Evolutionary conservation across 1,140 invertebrate species (phyloP).

Genomic region (Hypothenemus hampei): DNA sequence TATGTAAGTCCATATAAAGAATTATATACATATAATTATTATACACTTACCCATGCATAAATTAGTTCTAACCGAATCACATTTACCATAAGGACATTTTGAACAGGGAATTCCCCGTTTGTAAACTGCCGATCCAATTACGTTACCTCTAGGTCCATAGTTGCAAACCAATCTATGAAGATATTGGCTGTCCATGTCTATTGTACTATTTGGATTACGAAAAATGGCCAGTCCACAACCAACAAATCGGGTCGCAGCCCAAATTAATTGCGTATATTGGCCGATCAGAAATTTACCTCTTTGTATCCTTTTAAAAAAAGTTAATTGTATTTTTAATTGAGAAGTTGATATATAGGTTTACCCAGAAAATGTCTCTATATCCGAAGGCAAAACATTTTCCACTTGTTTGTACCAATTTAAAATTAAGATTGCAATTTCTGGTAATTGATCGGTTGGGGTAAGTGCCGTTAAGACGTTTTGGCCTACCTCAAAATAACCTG

Average conservation of each 20-base stretch:
- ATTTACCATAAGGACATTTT: constrained; percentile 34
- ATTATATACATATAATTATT: no score
- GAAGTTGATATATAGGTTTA: constrained; percentile 5
- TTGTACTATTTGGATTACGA: constrained; percentile 40
- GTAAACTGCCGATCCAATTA: constrained; percentile 44
- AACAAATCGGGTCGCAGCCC: constrained; percentile 51
- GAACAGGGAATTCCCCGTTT: constrained; percentile 41
- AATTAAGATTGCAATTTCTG: constrained; percentile 24
- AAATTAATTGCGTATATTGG: constrained; percentile 53
- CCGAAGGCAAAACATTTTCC: constrained; percentile 20
- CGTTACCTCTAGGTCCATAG: constrained; percentile 47
- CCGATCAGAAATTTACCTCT: constrained; percentile 33
- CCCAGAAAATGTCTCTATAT: constrained; percentile 25
- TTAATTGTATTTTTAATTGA: not conserved
- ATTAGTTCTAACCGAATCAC: constrained; percentile 16
- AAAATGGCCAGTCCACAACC: constrained; percentile 51
- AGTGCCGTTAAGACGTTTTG: constrained; percentile 25
- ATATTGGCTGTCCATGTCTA: constrained; percentile 23
- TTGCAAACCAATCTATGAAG: constrained; percentile 47
- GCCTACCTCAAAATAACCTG: constrained; percentile 23
- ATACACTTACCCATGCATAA: constrained; percentile 27
- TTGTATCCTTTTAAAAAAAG: constrained; percentile 16
- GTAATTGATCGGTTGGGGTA: constrained; percentile 1
- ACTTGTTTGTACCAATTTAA: constrained; percentile 29
- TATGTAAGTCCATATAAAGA: no score